These are phyloP conservation scores for Nipponia nippon DNA, from an alignment of 2,113 vertebrate genomes.

Conservation along the genomic window DNA sequence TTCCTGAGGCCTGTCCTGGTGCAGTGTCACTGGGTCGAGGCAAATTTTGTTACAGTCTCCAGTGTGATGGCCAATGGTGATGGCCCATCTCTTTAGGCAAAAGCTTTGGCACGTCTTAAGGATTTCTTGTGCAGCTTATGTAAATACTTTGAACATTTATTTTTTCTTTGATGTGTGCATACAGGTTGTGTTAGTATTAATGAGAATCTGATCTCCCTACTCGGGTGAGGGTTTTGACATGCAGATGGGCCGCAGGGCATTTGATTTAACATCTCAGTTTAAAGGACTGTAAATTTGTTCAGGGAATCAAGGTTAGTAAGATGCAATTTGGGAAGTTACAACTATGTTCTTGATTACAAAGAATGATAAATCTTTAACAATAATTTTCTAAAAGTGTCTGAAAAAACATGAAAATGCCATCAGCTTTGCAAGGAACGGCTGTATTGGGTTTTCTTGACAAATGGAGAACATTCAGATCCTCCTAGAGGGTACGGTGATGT, in stretches of 20 bases:
- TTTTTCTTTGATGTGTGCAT: background rate
- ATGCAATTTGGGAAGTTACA: background rate
- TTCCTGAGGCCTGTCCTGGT: background rate
- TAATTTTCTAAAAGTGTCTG: background rate
- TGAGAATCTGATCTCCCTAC: background rate
- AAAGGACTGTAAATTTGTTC: background rate
- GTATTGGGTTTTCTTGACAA: background rate
- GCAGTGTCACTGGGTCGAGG: background rate
- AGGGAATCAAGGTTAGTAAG: background rate
- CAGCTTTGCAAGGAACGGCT: background rate
- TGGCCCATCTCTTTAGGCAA: background rate
- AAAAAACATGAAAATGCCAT: background rate
- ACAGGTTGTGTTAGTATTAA: background rate
- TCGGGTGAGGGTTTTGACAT: background rate
- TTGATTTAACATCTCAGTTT: background rate
- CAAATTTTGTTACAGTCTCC: background rate
- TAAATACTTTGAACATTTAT: background rate
- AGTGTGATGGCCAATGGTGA: background rate
- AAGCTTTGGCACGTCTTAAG: background rate
- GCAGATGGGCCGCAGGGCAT: background rate
- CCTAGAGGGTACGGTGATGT: background rate
- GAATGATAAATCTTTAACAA: background rate
- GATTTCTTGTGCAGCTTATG: background rate
- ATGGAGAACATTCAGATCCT: background rate
- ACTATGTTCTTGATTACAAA: background rate